Base-by-base conservation (phyloP, 2,797 vertebrate species). In the Vultur gryphus region DNA sequence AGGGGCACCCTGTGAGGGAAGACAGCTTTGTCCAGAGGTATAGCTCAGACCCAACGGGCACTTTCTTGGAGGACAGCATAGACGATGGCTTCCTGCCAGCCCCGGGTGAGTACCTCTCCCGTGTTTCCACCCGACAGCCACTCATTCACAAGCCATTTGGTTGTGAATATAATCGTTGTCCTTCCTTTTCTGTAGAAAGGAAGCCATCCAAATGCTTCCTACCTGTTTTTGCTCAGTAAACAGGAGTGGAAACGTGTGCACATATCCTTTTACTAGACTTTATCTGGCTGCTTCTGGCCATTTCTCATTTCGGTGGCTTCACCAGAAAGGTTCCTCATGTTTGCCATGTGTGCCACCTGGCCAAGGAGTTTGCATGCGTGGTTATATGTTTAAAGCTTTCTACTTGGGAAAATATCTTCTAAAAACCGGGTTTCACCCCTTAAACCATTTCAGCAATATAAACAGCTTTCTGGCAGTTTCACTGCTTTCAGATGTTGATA, bases 11-110 rank as follows among this genome's bases (percentile, higher is more conserved):
- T 1, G 97, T 98, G 92, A 98, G 98, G 93, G 99, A 99, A 85
- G 99, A 99, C 96, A 98, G 98, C 95, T 94, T 98, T 75, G 78
- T 98, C 54, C 98, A 99, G 91, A 98, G 99, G 28, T 99, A 99
- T 90, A 99, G 99, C 95, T 98, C 98, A 1, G 99, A 99, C 64
- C 99, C 99, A 33, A 99, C 99, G 0, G 96, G 97, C 0, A 19
- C 93, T 41, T 84, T 97, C 83, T 76, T 94, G 6, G 98, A 99
- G 13, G 98, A 98, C 73, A 97, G 96, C 89, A 87, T 98, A 39
- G 98, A 99, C 0, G 98, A 99, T 0, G 88, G 98, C 25, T 97
- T 98, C 94, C 98, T 98, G 92, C 99, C 99, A 10, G 97, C 81
- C 16, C 99, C 99, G 13, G 99, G 99, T 99, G 95, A 98, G 98